These are phyloP conservation scores for Dasysyrphus tricinctus DNA, from an alignment of 2,888 invertebrate genomes.

Conservation along the genomic window DNA sequence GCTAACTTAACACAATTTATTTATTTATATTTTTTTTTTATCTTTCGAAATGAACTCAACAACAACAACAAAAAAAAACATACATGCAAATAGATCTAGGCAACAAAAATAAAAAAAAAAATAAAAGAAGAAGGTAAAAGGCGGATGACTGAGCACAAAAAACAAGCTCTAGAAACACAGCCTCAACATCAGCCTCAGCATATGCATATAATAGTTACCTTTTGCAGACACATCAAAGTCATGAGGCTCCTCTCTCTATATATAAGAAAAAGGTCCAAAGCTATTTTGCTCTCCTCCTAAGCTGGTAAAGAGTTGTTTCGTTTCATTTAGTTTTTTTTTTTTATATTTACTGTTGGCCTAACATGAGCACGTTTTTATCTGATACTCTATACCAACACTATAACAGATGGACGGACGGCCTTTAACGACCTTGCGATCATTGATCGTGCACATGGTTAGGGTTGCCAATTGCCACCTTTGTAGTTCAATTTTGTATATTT, in stretches of 20 bases:
- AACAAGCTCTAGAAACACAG: slow-evolving; percentile 40
- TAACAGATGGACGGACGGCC: slow-evolving; percentile 68
- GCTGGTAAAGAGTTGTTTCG: slow-evolving; percentile 31
- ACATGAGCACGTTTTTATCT: slow-evolving; percentile 69
- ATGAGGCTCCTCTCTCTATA: slow-evolving; percentile 26
- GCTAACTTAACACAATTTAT: slow-evolving; percentile 64
- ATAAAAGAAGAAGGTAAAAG: slow-evolving; percentile 27
- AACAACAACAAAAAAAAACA: background rate
- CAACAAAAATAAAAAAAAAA: slow-evolving; percentile 1
- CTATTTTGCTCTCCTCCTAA: slow-evolving; percentile 34
- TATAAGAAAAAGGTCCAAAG: slow-evolving; percentile 34
- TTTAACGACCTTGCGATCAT: slow-evolving; percentile 75
- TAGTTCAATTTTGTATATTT: background rate
- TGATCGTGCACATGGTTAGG: slow-evolving; percentile 37
- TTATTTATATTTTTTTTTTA: slow-evolving; percentile 24
- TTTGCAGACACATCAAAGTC: slow-evolving; percentile 58
- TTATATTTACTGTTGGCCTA: slow-evolving; percentile 46
- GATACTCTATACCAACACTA: slow-evolving; percentile 48
- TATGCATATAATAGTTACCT: slow-evolving; percentile 12
- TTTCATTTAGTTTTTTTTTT: slow-evolving; percentile 9
- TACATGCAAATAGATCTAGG: slow-evolving; percentile 15
- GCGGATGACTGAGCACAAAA: slow-evolving; percentile 37
- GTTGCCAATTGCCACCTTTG: background rate
- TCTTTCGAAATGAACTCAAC: background rate
- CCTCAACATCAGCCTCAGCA: slow-evolving; percentile 4